phyloP scores from a whole-genome alignment of 2,888 invertebrate genomes.

The Callyntrura sp. region DNA sequence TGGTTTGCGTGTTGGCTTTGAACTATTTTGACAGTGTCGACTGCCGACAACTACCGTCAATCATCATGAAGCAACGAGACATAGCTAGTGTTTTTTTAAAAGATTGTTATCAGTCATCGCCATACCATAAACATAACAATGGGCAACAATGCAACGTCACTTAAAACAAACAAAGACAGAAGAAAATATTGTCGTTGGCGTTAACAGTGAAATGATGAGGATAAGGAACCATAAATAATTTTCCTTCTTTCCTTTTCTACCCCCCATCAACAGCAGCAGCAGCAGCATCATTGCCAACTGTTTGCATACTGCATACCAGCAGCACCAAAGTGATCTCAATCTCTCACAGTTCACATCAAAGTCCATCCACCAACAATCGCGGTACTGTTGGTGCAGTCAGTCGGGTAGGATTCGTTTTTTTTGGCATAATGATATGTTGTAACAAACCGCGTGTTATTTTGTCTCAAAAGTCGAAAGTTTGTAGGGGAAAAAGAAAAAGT shows the following conservation, averaged over 20 bases:
- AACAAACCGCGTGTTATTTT: too few species aligned
- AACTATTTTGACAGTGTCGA: neutral
- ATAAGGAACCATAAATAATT: constrained; percentile 6
- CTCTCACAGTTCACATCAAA: neutral
- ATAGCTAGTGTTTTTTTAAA: neutral
- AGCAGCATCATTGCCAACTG: neutral
- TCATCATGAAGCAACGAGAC: neutral
- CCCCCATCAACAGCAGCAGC: too few species aligned
- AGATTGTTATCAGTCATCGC: constrained; percentile 15
- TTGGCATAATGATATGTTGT: too few species aligned
- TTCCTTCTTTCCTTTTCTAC: neutral
- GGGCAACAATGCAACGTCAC: neutral
- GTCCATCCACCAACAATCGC: too few species aligned
- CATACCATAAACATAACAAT: neutral
- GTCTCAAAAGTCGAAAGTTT: too few species aligned
- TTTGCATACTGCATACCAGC: too few species aligned
- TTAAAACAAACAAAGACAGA: constrained; percentile 21
- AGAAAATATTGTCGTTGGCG: neutral
- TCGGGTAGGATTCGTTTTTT: too few species aligned
- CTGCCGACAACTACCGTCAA: neutral
- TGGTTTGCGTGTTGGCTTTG: neutral
- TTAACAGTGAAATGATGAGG: neutral
- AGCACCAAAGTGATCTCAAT: neutral
- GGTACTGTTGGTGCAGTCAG: too few species aligned
- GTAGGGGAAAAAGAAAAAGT: neutral